Conservation (phyloP, 2,113 vertebrate genomes). For the Sterrhoptilus dennistouni region DNA sequence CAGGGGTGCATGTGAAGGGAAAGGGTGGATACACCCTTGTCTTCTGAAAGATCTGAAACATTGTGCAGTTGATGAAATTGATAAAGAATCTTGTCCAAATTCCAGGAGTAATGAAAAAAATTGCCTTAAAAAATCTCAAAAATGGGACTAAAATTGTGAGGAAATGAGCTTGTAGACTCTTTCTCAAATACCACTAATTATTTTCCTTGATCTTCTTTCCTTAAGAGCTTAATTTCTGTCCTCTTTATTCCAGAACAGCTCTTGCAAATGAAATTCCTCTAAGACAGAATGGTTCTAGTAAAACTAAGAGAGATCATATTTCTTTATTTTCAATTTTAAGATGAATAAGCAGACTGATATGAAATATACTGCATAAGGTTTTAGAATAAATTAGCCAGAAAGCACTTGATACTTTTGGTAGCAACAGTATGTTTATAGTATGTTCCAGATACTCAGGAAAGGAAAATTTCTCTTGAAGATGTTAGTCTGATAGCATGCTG, state of each 20-base stretch:
- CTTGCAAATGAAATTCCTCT: background rate
- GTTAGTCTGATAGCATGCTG: background rate
- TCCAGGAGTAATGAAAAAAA: background rate
- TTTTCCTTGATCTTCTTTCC: background rate
- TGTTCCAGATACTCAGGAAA: background rate
- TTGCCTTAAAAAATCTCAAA: background rate
- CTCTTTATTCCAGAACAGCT: background rate
- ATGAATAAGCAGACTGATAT: conserved; percentile 20
- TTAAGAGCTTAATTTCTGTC: background rate
- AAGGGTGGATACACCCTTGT: background rate
- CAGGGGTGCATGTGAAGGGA: background rate
- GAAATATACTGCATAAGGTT: background rate
- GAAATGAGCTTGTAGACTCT: background rate
- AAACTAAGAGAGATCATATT: background rate
- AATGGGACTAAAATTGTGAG: background rate
- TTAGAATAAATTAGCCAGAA: conserved; percentile 25
- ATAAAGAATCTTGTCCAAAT: background rate
- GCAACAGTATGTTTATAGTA: background rate
- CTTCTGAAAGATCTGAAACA: background rate
- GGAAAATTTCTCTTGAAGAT: background rate
- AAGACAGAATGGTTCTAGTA: conserved; percentile 14
- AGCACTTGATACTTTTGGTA: conserved; percentile 36
- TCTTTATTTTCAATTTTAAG: conserved; percentile 1
- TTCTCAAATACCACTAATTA: background rate
- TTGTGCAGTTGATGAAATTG: background rate